Evolutionary conservation across 2,888 invertebrate genomes (phyloP), one percentile per base, ranked within the genome.

Genomic region (Cacoxenus indagator): DNA sequence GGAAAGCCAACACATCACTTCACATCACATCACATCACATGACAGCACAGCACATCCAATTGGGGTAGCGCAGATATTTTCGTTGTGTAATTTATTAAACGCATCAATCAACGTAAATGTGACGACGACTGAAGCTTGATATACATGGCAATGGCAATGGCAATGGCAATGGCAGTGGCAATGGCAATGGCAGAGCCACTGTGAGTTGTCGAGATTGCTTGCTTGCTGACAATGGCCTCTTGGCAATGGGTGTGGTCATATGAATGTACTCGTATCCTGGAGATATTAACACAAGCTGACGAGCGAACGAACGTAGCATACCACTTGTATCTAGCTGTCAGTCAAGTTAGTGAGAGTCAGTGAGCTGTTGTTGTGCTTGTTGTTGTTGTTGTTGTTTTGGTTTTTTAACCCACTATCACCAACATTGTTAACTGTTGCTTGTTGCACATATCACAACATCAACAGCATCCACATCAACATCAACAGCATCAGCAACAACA

Each of bases 71-170:
- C 19, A 22, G 19, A 19, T 22, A 59, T 24, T 62, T 62, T 76
- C 74, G 64, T 73, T 70, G 74, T 76, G 75, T 78, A 77, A 81
- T 80, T 80, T 82, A 80, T 80, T 80, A 81, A 74, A 77, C 81
- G 77, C 80, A 80, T 80, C 82, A 82, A 80, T 80, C 82, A 82
- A 77, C 29, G 19, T 46, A 51, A 46, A 51, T 48, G 31, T 27
- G 48, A 64, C 64, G 46, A 48, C 31, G 64, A 62, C 59, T 31
- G 31, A 51, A 51, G 51, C 51, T 51, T 22, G 24, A 22, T 51
- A 11, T n/a, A 51, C 17, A 51, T 51, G 9, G 51, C 22, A 26
- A 54, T 22, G 19, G 4, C 19, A 19, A n/a, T n/a, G n/a, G n/a
- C n/a, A n/a, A n/a, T n/a, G n/a, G n/a, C n/a, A n/a, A n/a, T n/a